Evolutionary conservation across 1,140 invertebrate genomes (phyloP).

Genomic region (Ostrea edulis): DNA sequence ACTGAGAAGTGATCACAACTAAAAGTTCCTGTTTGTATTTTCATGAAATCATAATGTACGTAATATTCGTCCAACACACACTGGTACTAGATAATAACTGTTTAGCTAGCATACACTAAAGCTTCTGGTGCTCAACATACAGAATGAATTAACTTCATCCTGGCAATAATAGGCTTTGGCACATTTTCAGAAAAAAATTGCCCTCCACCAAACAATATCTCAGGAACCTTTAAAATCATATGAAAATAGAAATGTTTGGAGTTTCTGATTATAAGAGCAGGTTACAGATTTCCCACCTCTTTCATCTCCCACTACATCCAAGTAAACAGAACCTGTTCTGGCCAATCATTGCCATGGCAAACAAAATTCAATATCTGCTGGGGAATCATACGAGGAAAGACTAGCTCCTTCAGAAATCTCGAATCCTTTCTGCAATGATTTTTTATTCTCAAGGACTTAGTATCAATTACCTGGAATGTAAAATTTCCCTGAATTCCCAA

Average conservation of each 20-base stretch:
- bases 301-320: background rate
- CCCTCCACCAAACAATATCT: constrained; percentile 18
- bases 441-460: no score
- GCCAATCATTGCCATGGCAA: background rate
- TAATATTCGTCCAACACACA: background rate
- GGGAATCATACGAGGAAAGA: no score
- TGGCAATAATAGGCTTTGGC: background rate
- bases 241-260: constrained; percentile 10
- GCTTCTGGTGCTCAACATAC: background rate
- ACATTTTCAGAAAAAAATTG: background rate
- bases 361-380: background rate
- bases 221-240: background rate
- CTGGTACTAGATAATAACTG: background rate
- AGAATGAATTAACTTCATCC: constrained; percentile 11
- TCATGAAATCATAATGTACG: background rate
- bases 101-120: background rate
- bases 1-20: background rate
- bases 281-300: background rate
- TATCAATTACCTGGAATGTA: no score
- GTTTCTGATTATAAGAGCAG: background rate
- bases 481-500: no score
- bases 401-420: no score
- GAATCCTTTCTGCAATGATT: no score
- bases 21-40: background rate
- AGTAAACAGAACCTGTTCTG: background rate